A percentile compares a stretch with the other conserved stretches of the same genome.
phyloP scores from a whole-genome alignment of 2,888 invertebrate species.

The Azorinus chamasolen region DNA sequence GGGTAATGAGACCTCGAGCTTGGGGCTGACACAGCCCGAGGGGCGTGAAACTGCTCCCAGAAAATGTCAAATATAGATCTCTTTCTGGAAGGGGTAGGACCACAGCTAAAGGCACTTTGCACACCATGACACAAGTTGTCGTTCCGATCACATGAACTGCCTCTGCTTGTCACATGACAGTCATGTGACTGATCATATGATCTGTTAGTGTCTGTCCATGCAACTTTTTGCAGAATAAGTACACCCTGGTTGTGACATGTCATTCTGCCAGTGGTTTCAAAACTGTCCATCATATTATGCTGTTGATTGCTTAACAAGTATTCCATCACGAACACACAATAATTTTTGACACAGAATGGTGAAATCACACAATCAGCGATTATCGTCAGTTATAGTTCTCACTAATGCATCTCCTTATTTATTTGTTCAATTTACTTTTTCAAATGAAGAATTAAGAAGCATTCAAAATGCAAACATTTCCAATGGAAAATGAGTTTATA shows the following conservation, averaged over 20 bases:
- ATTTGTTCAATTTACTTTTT: no score
- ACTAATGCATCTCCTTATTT: no score
- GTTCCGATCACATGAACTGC: conserved; percentile 2
- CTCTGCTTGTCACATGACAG: background rate
- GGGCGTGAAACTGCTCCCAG: conserved; percentile 69
- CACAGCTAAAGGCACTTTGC: conserved; percentile 12
- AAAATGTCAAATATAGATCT: conserved; percentile 71
- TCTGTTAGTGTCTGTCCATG: conserved; percentile 22
- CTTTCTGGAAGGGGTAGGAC: conserved; percentile 13
- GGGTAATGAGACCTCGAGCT: background rate
- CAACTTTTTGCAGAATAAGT: conserved; percentile 53
- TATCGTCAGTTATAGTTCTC: no score
- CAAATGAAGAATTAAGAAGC: no score
- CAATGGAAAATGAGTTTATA: no score
- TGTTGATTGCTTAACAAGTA: no score
- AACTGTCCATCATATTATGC: no score
- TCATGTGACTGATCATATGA: conserved; percentile 18
- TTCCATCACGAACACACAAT: no score
- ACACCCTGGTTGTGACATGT: conserved; percentile 36
- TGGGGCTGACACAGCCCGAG: conserved; percentile 12
- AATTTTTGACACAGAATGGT: no score
- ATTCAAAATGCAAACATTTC: no score
- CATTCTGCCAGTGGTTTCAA: no score
- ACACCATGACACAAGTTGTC: background rate
- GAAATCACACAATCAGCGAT: no score